Conservation (phyloP, 1,140 invertebrate genomes). For the Scaptodrosophila lebanonensis region DNA sequence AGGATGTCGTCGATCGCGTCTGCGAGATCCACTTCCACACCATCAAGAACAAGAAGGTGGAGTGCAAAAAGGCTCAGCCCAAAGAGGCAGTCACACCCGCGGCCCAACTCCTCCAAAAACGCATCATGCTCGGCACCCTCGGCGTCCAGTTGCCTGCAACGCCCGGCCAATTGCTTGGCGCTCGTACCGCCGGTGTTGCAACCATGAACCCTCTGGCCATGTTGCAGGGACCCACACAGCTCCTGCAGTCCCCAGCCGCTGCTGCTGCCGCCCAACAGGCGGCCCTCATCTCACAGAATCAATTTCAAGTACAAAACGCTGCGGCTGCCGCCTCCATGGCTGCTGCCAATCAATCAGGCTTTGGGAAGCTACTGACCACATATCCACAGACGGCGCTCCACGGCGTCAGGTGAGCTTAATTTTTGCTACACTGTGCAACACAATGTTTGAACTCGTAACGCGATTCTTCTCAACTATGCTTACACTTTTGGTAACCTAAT, state of each 20-base stretch:
- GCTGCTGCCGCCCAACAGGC: conserved; percentile 78
- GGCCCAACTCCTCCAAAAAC: conserved; percentile 84
- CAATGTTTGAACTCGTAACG: background rate
- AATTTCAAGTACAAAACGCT: conserved; percentile 78
- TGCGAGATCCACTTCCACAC: conserved; percentile 96
- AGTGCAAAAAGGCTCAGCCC: conserved; percentile 95
- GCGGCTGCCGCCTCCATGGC: conserved; percentile 76
- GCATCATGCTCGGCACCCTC: conserved; percentile 83
- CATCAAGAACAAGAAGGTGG: conserved; percentile 95
- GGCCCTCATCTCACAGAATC: conserved; percentile 76
- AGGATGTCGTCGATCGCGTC: conserved; percentile 92
- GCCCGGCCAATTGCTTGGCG: conserved; percentile 71
- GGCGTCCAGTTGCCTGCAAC: conserved; percentile 81
- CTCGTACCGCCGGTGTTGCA: conserved; percentile 79
- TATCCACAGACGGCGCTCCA: conserved; percentile 79
- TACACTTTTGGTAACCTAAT: no score
- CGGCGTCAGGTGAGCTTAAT: conserved; percentile 71
- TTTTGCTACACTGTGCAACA: no score
- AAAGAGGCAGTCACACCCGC: conserved; percentile 90
- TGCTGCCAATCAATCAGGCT: conserved; percentile 80
- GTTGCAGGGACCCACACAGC: conserved; percentile 78
- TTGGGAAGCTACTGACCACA: conserved; percentile 84
- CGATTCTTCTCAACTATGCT: background rate
- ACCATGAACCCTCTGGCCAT: conserved; percentile 81
- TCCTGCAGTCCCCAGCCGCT: conserved; percentile 78